Percentiles rank a stretch among this genome's conserved stretches.
These are phyloP conservation scores for Harlomillsia oculata DNA, from an alignment of 1,140 invertebrate species.

Conservation along the genomic window DNA sequence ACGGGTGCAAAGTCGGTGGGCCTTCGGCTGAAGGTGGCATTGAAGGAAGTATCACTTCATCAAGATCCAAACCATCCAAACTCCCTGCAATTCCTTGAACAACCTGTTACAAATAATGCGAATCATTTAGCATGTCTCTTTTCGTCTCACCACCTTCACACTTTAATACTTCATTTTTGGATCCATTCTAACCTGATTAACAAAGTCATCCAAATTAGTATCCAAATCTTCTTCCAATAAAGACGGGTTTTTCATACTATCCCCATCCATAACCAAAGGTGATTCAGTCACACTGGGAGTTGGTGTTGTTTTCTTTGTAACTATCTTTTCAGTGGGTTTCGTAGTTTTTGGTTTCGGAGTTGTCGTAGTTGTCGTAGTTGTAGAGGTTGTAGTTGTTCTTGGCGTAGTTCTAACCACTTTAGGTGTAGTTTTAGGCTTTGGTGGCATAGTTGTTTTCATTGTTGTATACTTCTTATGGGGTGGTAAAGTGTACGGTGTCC, in stretches of 20 bases:
- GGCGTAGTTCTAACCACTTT: conserved; percentile 37
- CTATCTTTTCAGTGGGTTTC: conserved; percentile 33
- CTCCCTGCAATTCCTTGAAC: conserved; percentile 35
- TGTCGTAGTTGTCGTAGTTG: conserved; percentile 37
- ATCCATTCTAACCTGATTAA: conserved; percentile 28
- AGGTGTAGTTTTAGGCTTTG: conserved; percentile 37
- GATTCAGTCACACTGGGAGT: conserved; percentile 37
- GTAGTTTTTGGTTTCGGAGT: conserved; percentile 32
- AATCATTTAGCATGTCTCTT: conserved; percentile 3
- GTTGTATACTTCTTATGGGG: no score
- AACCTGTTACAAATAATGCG: conserved; percentile 22
- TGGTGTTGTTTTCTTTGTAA: conserved; percentile 37
- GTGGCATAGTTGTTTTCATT: conserved; percentile 36
- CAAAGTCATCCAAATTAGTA: conserved; percentile 35
- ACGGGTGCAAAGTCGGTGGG: conserved; percentile 26
- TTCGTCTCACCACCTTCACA: not conserved
- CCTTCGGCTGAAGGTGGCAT: not conserved
- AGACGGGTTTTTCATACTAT: conserved; percentile 1
- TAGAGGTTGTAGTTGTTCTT: conserved; percentile 11
- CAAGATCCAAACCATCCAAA: conserved; percentile 29
- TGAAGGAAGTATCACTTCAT: conserved; percentile 26
- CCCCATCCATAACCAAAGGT: conserved; percentile 27
- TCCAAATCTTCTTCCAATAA: conserved; percentile 30
- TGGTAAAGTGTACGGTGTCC: no score
- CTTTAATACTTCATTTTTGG: not conserved